phyloP scores from a whole-genome alignment of 1,140 invertebrate genomes.

The Drosophila equinoxialis region DNA sequence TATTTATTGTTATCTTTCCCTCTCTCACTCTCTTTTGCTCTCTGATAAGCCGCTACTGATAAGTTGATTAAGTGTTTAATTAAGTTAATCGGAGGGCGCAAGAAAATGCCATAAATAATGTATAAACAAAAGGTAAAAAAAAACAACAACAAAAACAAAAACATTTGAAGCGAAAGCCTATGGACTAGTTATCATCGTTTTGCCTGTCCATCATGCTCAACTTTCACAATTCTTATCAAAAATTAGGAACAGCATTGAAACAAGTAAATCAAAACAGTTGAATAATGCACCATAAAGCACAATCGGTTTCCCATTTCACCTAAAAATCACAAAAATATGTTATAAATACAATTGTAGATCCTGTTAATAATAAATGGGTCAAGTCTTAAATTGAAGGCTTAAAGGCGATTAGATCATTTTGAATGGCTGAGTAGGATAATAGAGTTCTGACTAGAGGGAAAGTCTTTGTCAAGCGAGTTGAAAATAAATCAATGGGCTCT shows the following conservation, averaged over 20 bases:
- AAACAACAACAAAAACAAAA: slow-evolving; percentile 3
- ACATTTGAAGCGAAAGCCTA: slow-evolving; percentile 34
- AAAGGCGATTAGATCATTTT: too few species aligned
- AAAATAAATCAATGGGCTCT: too few species aligned
- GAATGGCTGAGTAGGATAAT: too few species aligned
- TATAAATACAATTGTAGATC: too few species aligned
- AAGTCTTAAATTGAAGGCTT: neutral
- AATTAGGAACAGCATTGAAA: slow-evolving; percentile 12
- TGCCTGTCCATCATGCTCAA: slow-evolving; percentile 49
- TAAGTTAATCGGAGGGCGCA: slow-evolving; percentile 59
- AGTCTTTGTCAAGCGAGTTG: too few species aligned
- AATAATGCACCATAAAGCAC: neutral
- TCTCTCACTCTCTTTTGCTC: slow-evolving; percentile 29
- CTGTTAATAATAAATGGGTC: neutral
- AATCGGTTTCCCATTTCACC: neutral
- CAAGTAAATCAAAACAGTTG: slow-evolving; percentile 27
- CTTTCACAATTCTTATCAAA: slow-evolving; percentile 49
- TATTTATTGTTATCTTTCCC: slow-evolving; percentile 29
- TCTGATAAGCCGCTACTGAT: slow-evolving; percentile 64
- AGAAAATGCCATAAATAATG: slow-evolving; percentile 55
- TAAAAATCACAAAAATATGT: neutral
- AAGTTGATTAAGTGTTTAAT: slow-evolving; percentile 74
- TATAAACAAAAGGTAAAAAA: slow-evolving; percentile 21
- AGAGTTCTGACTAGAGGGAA: too few species aligned
- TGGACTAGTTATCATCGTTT: slow-evolving; percentile 47